These are phyloP conservation scores for Oreotrochilus melanogaster DNA, from an alignment of 2,113 vertebrate species.

Conservation along the genomic window DNA sequence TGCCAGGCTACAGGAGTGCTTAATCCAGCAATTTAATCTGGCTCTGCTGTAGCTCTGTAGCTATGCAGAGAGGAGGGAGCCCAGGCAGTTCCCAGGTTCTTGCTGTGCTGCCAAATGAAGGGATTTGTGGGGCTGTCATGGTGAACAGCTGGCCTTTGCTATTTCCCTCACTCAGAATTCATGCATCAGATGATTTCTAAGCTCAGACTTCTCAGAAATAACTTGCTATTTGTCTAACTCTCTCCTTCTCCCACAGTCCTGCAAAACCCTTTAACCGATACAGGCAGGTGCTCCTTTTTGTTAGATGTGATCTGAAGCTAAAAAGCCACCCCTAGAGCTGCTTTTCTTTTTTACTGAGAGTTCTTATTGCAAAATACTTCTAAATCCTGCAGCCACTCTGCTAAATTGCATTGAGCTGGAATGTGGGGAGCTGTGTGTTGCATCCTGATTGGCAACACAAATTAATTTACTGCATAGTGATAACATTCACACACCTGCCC, in stretches of 20 bases:
- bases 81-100: background rate
- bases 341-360: background rate
- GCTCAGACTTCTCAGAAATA: background rate
- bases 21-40: constrained; percentile 65
- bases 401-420: background rate
- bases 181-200: background rate
- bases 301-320: background rate
- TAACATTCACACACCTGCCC: background rate
- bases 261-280: background rate
- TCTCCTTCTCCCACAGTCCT: background rate
- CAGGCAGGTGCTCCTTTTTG: background rate
- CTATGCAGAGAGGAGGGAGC: constrained; percentile 11
- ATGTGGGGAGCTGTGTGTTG: background rate
- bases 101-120: constrained; percentile 9
- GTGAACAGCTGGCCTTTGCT: background rate
- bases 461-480: constrained; percentile 3
- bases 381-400: background rate
- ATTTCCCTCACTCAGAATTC: background rate
- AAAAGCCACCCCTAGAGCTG: background rate
- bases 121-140: background rate
- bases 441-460: background rate
- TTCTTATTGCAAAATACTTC: background rate
- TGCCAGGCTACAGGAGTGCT: background rate
- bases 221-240: background rate
- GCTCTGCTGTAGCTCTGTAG: background rate